Base-by-base conservation (phyloP, 2,797 vertebrate genomes). In the Meda fulgida region DNA sequence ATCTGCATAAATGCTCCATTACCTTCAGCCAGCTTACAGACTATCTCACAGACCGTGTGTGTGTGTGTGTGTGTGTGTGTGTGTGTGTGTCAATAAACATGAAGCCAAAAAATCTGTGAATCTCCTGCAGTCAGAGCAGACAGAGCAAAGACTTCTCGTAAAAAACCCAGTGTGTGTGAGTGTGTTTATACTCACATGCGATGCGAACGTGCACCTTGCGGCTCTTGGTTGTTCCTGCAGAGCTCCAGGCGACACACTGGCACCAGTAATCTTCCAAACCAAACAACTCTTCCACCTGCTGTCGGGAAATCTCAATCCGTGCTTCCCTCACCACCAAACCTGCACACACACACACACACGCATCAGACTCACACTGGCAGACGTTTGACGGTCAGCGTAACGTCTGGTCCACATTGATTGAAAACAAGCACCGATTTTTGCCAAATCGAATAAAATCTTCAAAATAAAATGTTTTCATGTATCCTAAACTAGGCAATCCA, bases 231-330 rank as follows among this genome's bases (percentile, higher is more conserved):
- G 98, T 99, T 83, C 98, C 98, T 0, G 98, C 97, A 0, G 97
- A 98, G 93, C 98, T 99, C 98, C 98, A 99, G 87, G 98, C 98
- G 23, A 99, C 98, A 7, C 98, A 99, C 92, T 99, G 98, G 92
- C 98, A 99, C 98, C 98, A 99, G 92, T 97, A 99, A 91, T 99
- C 98, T 90, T 98, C 97, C 0, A 96, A 97, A 1, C 98, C 97
- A 0, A 98, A 99, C 76, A 98, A 94, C 91, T 99, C 97, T 90
- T 99, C 98, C 0, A 99, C 98, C 84, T 99, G 98, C 89, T 96
- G 96, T 2, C 96, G 94, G 0, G 96, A 95, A 78, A 97, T 95
- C 91, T 97, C 96, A 43, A 98, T 98, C 91, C 96, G 97, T 23
- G 98, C 97, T 92, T 98, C 98, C 81, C 97, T 94, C 21, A 99